These are phyloP conservation scores for Tylochromis polylepis DNA, from an alignment of 2,113 vertebrate genomes.

Conservation along the genomic window DNA sequence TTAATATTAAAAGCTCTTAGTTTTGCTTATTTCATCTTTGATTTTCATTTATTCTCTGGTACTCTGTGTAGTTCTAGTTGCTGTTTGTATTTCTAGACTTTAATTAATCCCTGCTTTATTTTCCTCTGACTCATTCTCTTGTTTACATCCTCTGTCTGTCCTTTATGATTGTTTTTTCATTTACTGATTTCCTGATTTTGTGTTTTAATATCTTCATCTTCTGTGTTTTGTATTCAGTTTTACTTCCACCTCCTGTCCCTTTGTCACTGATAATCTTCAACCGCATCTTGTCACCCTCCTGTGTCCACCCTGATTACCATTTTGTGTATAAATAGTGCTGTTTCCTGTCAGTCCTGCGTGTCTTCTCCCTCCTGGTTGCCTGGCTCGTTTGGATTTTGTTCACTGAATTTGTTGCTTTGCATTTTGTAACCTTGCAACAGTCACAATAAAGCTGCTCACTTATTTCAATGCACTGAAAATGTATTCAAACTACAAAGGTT, in stretches of 20 bases:
- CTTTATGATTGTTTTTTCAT: background rate
- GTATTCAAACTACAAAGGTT: background rate
- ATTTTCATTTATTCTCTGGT: background rate
- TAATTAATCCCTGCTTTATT: accelerated
- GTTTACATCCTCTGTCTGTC: background rate
- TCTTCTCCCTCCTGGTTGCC: accelerated
- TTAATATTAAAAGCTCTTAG: background rate
- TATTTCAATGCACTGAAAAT: background rate
- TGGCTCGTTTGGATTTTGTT: background rate
- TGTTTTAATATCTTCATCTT: background rate
- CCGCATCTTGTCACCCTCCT: background rate
- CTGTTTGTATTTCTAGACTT: background rate
- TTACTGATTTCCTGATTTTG: accelerated
- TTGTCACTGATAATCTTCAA: background rate
- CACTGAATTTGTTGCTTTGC: background rate
- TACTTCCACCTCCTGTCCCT: background rate
- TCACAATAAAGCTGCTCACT: background rate
- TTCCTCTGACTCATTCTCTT: background rate
- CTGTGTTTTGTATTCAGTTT: background rate
- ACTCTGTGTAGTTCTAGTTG: background rate
- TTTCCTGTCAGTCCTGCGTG: background rate
- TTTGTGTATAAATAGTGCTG: background rate
- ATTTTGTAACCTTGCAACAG: background rate
- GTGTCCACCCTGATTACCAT: background rate
- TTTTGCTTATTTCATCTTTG: background rate